Conservation (phyloP, 2,888 invertebrate genomes). For the Acanthosepion pharaonis region DNA sequence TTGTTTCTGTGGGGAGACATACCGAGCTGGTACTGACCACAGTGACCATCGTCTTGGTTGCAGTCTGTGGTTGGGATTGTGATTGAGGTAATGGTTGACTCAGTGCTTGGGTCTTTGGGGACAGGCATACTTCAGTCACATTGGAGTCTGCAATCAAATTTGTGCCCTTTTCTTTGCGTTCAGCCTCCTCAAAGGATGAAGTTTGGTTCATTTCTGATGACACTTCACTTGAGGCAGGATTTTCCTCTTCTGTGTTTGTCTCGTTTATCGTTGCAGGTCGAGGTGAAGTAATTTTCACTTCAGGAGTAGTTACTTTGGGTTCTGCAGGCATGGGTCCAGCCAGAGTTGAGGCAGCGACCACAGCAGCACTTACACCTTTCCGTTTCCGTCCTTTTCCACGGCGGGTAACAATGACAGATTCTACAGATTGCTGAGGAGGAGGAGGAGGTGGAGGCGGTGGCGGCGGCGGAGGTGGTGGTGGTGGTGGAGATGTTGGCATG, state of each 20-base stretch:
- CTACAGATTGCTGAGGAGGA: background rate
- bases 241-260: background rate
- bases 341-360: slow-evolving; percentile 34
- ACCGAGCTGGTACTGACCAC: background rate
- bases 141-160: background rate
- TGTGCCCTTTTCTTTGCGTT: background rate
- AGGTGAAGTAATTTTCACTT: slow-evolving; percentile 48
- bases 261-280: background rate
- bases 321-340: background rate
- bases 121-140: background rate
- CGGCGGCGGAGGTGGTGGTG: background rate
- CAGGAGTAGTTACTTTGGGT: slow-evolving; percentile 49
- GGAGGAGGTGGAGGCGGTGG: background rate
- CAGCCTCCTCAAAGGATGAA: background rate
- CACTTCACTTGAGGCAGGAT: slow-evolving; percentile 11
- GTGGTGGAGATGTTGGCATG: background rate
- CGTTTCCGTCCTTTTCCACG: slow-evolving; percentile 38
- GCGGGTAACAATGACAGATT: slow-evolving; percentile 37
- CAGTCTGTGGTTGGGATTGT: background rate
- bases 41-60: background rate
- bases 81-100: background rate
- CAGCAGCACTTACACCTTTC: slow-evolving; percentile 1
- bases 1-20: background rate
- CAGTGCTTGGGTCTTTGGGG: background rate
- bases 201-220: background rate